Evolutionary conservation across 1,140 invertebrate genomes (phyloP).

Genomic region (Portunus trituberculatus): DNA sequence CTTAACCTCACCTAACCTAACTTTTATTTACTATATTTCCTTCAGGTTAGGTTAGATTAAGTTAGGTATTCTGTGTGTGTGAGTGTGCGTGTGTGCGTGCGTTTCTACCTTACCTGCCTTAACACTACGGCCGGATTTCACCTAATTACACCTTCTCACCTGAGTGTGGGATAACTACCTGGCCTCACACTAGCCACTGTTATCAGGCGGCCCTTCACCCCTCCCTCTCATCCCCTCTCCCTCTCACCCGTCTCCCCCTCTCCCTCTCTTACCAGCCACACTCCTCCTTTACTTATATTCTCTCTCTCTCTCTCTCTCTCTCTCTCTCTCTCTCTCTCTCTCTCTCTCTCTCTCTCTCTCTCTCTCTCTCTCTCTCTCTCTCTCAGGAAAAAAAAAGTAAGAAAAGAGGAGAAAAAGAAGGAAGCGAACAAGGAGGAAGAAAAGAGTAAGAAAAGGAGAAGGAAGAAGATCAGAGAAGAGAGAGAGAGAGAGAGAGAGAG

Average conservation of each 20-base stretch:
- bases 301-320: neutral
- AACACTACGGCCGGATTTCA: neutral
- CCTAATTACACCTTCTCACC: constrained; percentile 55
- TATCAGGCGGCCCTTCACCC: constrained; percentile 27
- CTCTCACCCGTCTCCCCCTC: neutral
- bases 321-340: constrained; percentile 14
- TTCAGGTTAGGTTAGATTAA: too few species aligned
- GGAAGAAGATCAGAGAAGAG: neutral
- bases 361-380: neutral
- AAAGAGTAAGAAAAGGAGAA: neutral
- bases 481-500: neutral
- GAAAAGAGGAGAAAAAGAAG: neutral
- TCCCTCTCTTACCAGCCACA: too few species aligned
- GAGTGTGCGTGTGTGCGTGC: constrained; percentile 29
- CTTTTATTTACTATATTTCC: too few species aligned
- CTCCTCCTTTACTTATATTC: too few species aligned
- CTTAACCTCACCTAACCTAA: too few species aligned
- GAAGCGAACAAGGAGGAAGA: neutral
- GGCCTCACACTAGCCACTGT: neutral
- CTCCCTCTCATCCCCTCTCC: neutral
- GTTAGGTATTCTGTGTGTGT: neutral
- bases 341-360: constrained; percentile 47
- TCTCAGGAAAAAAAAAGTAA: neutral
- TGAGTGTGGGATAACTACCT: neutral
- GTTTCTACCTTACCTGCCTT: neutral